phyloP scores from a whole-genome alignment of 2,113 vertebrate genomes.

The Scophthalmus maximus region DNA sequence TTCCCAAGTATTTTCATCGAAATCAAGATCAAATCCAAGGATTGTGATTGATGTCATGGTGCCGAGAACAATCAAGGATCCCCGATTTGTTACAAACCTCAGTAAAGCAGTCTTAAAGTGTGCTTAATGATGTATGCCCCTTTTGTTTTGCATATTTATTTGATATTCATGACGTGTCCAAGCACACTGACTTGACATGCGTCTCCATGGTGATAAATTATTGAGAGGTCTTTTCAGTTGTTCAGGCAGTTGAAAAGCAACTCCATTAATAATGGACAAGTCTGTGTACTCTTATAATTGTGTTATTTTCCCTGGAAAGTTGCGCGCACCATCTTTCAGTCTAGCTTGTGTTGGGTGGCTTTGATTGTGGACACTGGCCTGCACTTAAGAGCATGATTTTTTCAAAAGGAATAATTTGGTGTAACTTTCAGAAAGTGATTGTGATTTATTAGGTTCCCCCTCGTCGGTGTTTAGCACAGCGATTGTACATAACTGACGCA shows the following conservation, averaged over 20 bases:
- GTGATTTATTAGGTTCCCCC: constrained; percentile 39
- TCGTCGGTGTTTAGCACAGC: constrained; percentile 27
- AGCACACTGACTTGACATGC: constrained; percentile 79
- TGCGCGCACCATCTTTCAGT: constrained; percentile 53
- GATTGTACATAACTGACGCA: constrained; percentile 33
- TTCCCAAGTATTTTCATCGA: constrained; percentile 43
- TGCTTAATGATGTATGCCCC: constrained; percentile 77
- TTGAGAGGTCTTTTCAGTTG: constrained; percentile 79
- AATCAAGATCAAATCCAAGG: constrained; percentile 56
- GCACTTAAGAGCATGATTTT: constrained; percentile 54
- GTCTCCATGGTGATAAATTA: constrained; percentile 84
- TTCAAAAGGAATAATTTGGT: constrained; percentile 58
- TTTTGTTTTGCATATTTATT: constrained; percentile 84
- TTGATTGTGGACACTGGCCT: constrained; percentile 53
- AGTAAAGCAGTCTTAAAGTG: constrained; percentile 63
- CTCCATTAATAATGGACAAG: constrained; percentile 82
- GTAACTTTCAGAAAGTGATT: constrained; percentile 42
- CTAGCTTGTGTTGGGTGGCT: constrained; percentile 52
- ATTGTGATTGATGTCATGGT: constrained; percentile 51
- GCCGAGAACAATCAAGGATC: constrained; percentile 58
- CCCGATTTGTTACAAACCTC: constrained; percentile 46
- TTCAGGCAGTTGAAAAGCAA: constrained; percentile 82
- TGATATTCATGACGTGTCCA: constrained; percentile 85
- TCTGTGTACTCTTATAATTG: constrained; percentile 80
- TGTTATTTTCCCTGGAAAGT: constrained; percentile 80